These are phyloP conservation scores for Hormiphora californensis DNA, from an alignment of 37 sponge, comb jelly and placozoan species.

Conservation along the genomic window DNA sequence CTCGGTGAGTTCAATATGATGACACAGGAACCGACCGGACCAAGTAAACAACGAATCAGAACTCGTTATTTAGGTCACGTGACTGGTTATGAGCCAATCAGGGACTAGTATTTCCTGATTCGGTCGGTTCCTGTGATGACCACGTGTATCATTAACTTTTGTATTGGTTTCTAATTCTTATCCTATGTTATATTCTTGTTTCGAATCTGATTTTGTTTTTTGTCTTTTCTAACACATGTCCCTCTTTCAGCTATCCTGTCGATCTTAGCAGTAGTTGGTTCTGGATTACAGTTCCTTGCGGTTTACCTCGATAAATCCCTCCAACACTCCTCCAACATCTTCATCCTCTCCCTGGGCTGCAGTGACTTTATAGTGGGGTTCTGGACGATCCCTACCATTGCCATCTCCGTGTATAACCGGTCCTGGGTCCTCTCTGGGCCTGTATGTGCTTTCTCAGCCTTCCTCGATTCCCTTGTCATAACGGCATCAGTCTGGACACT, in stretches of 20 bases:
- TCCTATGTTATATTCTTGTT: too few species aligned
- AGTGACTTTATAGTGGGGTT: conserved; percentile 44
- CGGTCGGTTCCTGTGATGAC: too few species aligned
- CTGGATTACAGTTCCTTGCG: conserved; percentile 3
- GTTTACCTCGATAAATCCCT: conserved; percentile 11
- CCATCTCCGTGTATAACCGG: not conserved
- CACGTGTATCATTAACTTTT: too few species aligned
- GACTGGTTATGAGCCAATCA: too few species aligned
- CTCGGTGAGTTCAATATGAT: not conserved
- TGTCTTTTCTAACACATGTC: too few species aligned
- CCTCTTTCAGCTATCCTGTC: not conserved
- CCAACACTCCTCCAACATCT: conserved; percentile 26
- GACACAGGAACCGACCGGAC: too few species aligned
- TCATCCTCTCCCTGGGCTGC: conserved; percentile 28
- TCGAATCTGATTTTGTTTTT: too few species aligned
- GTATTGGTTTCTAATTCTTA: too few species aligned
- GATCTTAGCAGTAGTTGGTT: conserved; percentile 12
- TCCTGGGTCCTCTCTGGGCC: not conserved
- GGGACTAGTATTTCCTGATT: too few species aligned
- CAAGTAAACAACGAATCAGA: too few species aligned
- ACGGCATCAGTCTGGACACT: conserved; percentile 49
- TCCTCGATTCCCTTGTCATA: conserved; percentile 32
- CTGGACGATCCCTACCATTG: conserved; percentile 46
- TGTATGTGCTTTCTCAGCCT: conserved; percentile 16
- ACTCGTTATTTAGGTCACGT: too few species aligned